A percentile compares a stretch with the other conserved stretches of the same genome.
Evolutionary conservation across 2,113 vertebrate species (phyloP).

Genomic region (Strix uralensis): DNA sequence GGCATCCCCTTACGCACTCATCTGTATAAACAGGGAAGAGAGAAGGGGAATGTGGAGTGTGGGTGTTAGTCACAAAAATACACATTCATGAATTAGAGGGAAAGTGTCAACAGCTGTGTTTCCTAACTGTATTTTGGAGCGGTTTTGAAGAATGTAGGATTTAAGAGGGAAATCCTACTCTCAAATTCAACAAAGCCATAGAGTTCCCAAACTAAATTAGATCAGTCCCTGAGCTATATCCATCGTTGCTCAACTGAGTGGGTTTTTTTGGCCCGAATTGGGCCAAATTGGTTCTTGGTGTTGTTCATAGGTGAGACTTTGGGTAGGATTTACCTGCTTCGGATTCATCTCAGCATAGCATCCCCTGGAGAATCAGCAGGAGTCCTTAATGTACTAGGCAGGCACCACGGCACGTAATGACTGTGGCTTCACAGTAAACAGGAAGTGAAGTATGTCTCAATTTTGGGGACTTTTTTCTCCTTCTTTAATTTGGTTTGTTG

Average conservation of each 20-base stretch:
- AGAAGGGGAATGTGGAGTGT: neutral
- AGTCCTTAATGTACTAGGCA: neutral
- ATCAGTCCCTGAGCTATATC: neutral
- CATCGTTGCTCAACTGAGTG: neutral
- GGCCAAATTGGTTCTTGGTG: neutral
- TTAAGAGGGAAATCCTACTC: neutral
- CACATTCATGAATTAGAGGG: neutral
- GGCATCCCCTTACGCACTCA: neutral
- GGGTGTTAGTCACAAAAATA: neutral
- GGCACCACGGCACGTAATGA: rapidly evolving
- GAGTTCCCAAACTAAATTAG: neutral
- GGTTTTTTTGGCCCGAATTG: rapidly evolving
- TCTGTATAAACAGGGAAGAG: neutral
- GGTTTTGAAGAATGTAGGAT: neutral
- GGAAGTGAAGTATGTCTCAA: neutral
- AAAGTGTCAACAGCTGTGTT: neutral
- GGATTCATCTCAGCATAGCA: neutral
- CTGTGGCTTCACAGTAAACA: neutral
- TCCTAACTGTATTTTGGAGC: neutral
- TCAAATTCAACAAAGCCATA: neutral
- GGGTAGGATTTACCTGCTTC: neutral
- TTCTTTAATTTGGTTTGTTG: neutral
- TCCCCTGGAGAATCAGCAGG: neutral
- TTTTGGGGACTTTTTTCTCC: neutral
- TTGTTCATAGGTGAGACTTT: neutral